phyloP scores from a whole-genome alignment of 2,113 vertebrate genomes.

The Chroicocephalus ridibundus region DNA sequence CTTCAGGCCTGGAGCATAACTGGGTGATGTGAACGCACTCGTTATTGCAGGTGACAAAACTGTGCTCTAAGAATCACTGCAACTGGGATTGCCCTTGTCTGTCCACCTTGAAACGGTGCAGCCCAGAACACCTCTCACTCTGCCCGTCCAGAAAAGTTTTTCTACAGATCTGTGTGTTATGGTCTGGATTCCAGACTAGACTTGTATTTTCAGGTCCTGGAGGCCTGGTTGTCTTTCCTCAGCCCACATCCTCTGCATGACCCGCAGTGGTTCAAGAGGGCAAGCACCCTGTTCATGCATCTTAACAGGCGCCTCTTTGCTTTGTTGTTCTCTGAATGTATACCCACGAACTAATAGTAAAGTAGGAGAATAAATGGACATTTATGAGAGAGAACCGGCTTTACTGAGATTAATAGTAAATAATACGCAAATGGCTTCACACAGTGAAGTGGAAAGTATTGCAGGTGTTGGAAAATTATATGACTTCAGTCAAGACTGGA shows the following conservation, averaged over 20 bases:
- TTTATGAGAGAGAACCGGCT: background rate
- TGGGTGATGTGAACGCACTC: background rate
- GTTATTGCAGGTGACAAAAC: background rate
- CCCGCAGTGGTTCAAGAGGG: background rate
- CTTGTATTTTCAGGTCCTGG: background rate
- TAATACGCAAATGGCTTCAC: background rate
- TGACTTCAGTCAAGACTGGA: background rate
- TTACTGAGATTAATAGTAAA: background rate
- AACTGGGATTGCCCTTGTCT: background rate
- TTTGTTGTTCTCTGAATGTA: background rate
- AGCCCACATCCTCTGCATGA: background rate
- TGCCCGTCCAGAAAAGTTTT: background rate
- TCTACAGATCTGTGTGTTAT: background rate
- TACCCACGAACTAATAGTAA: background rate
- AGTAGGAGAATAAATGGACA: background rate
- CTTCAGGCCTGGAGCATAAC: background rate
- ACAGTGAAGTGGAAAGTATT: background rate
- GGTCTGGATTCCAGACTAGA: background rate
- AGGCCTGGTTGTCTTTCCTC: background rate
- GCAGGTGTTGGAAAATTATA: background rate
- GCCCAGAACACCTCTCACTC: background rate
- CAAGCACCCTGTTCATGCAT: background rate
- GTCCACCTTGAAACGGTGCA: background rate
- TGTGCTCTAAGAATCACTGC: background rate
- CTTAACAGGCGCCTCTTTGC: background rate